Percentiles rank a stretch among this genome's conserved stretches.
phyloP scores from a whole-genome alignment of 2,888 invertebrate species.

The Melanargia galathea region DNA sequence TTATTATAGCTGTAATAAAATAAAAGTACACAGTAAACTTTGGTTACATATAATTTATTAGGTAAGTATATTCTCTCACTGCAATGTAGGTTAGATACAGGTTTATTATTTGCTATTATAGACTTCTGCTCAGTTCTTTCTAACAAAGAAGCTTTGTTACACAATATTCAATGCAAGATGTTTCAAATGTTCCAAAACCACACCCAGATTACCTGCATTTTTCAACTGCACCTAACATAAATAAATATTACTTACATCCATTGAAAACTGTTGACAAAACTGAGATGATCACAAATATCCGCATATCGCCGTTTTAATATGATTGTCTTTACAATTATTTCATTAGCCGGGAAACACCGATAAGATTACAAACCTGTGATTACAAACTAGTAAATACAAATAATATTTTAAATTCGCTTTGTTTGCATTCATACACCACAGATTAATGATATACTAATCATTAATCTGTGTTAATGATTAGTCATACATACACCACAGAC shows the following conservation, averaged over 20 bases:
- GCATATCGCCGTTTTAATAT: slow-evolving; percentile 1
- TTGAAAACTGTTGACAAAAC: slow-evolving; percentile 28
- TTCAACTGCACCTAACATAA: neutral
- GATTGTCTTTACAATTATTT: neutral
- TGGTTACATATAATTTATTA: no score
- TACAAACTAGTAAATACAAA: no score
- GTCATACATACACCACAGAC: no score
- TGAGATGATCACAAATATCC: neutral
- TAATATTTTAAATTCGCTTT: no score
- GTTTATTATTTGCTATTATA: neutral
- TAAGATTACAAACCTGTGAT: no score
- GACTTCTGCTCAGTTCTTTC: neutral
- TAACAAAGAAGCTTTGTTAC: slow-evolving; percentile 12
- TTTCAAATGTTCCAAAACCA: slow-evolving; percentile 12
- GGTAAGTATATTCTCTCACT: no score
- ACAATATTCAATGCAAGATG: slow-evolving; percentile 8
- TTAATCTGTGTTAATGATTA: no score
- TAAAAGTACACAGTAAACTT: no score
- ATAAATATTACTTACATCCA: slow-evolving; percentile 37
- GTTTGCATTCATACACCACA: no score
- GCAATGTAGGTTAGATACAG: no score
- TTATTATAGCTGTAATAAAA: no score
- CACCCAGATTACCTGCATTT: slow-evolving; percentile 10
- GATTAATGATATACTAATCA: no score
- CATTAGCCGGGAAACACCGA: neutral